phyloP scores from a whole-genome alignment of 2,113 vertebrate genomes.

The Choloepus hoffmanni region DNA sequence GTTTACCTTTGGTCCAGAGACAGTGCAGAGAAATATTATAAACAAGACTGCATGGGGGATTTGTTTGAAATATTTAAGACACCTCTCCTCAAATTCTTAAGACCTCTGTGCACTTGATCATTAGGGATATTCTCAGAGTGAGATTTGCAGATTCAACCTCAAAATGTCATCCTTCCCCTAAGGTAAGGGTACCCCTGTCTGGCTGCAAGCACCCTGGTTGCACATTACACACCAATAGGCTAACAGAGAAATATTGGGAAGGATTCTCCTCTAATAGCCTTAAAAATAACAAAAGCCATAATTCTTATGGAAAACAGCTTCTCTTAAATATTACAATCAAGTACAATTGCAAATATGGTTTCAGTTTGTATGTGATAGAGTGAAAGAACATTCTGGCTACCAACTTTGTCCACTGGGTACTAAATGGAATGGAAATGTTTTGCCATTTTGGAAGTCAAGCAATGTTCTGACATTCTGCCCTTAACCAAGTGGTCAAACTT shows the following conservation, averaged over 20 bases:
- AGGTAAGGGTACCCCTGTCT: background rate
- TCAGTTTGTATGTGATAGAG: background rate
- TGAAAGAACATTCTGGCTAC: background rate
- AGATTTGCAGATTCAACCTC: background rate
- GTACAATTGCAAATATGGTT: background rate
- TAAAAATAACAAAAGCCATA: background rate
- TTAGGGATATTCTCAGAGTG: background rate
- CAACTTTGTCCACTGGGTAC: background rate
- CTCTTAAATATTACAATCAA: background rate
- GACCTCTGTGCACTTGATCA: background rate
- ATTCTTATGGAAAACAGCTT: background rate
- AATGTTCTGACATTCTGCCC: background rate
- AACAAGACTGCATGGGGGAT: background rate
- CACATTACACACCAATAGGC: background rate
- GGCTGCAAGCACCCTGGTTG: background rate
- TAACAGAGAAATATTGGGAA: background rate
- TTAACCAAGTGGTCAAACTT: background rate
- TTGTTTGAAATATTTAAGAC: background rate
- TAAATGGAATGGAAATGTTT: background rate
- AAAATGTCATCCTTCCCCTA: background rate
- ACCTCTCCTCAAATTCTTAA: background rate
- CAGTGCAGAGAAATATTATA: background rate
- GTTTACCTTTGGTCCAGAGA: background rate
- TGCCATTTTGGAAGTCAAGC: background rate
- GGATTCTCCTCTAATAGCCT: background rate